These are phyloP conservation scores for Hozukius guyotensis DNA, from an alignment of 2,797 vertebrate genomes.

Conservation along the genomic window DNA sequence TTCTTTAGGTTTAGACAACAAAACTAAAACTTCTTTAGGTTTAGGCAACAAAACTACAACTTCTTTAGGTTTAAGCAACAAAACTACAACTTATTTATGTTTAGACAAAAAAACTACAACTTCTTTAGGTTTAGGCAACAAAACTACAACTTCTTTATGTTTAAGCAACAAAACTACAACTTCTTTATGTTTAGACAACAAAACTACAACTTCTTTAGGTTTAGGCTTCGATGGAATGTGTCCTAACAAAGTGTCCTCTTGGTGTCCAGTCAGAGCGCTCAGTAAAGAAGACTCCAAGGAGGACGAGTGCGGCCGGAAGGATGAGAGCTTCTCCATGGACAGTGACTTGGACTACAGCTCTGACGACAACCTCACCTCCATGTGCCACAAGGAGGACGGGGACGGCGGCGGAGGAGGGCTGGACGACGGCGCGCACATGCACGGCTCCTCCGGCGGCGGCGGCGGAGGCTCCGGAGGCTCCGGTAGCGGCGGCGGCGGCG, in stretches of 20 bases:
- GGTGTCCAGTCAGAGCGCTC: constrained; percentile 60
- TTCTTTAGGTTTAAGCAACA: no score
- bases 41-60: no score
- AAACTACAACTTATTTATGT: no score
- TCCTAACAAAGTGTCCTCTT: neutral
- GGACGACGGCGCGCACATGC: constrained; percentile 63
- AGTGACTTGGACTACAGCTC: constrained; percentile 98
- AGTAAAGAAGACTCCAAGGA: constrained; percentile 91
- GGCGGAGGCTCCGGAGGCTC: constrained; percentile 44
- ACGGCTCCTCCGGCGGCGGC: constrained; percentile 57
- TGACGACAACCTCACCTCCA: constrained; percentile 90
- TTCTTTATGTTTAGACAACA: no score
- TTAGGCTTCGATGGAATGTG: no score
- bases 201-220: no score
- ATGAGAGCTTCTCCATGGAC: constrained; percentile 96
- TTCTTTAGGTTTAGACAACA: no score
- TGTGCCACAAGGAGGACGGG: constrained; percentile 89
- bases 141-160: no score
- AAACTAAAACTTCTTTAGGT: no score
- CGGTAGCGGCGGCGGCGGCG: constrained; percentile 65
- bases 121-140: no score
- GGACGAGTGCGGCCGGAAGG: constrained; percentile 89
- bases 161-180: no score
- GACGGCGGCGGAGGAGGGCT: constrained; percentile 65
- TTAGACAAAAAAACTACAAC: no score